Percentiles rank a stretch among this genome's conserved stretches.
Conservation (phyloP, 2,797 vertebrate species). For the Mus minutoides region DNA sequence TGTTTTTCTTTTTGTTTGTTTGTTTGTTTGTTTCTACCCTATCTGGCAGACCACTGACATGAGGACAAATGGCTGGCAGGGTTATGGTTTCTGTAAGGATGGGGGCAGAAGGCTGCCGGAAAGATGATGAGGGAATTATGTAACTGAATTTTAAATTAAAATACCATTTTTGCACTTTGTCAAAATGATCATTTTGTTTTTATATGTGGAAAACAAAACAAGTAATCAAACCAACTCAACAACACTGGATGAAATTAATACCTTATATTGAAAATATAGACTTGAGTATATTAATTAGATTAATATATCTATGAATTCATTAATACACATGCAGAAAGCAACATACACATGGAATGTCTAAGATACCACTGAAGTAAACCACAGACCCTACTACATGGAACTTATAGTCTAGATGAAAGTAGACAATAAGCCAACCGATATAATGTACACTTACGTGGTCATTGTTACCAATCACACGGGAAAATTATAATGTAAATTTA, state of each 20-base stretch:
- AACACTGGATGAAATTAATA: constrained; percentile 13
- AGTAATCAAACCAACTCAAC: constrained; percentile 43
- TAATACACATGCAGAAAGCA: not conserved
- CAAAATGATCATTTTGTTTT: constrained; percentile 59
- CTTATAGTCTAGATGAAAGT: not conserved
- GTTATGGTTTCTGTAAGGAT: constrained; percentile 22
- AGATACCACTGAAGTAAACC: not conserved
- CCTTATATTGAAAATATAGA: not conserved
- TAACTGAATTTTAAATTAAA: constrained; percentile 50
- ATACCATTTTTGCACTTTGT: constrained; percentile 8
- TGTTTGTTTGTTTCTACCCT: not conserved
- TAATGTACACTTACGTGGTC: not conserved
- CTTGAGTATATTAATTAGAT: not conserved
- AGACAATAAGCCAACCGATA: not conserved
- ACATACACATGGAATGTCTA: not conserved
- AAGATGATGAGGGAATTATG: constrained; percentile 51
- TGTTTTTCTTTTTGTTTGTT: too few relatives aligned
- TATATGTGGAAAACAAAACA: constrained; percentile 38
- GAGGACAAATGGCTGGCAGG: constrained; percentile 58
- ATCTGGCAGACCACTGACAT: constrained; percentile 63
- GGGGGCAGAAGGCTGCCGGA: not conserved
- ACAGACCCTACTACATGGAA: not conserved
- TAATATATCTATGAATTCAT: not conserved
- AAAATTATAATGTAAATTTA: not conserved
- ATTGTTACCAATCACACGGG: not conserved